Evolutionary conservation across 2,888 invertebrate species (phyloP).

Genomic region (Parasteatoda lunata): DNA sequence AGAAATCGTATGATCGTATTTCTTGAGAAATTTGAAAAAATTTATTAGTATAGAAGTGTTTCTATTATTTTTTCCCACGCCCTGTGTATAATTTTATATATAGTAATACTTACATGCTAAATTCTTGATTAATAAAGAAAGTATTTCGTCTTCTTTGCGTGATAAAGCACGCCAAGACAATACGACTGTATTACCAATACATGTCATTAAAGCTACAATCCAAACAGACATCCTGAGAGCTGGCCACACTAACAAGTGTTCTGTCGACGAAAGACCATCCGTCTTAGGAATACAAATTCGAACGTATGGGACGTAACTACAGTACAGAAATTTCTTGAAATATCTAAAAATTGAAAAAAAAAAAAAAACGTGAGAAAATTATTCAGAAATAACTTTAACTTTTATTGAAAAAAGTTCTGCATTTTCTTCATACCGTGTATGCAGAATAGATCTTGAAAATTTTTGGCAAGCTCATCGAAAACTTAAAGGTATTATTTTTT

Average conservation of each 20-base stretch:
- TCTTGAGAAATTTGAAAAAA: too few relatives aligned
- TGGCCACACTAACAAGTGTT: slow-evolving; percentile 79
- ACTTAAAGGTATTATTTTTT: too few relatives aligned
- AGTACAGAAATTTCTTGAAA: slow-evolving; percentile 80
- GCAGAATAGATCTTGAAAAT: too few relatives aligned
- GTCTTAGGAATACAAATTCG: slow-evolving; percentile 79
- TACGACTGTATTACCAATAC: slow-evolving; percentile 80
- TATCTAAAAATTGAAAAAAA: slow-evolving; percentile 75
- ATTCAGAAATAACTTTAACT: too few relatives aligned
- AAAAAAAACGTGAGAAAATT: too few relatives aligned
- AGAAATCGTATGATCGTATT: too few relatives aligned
- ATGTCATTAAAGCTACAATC: slow-evolving; percentile 79
- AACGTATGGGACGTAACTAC: slow-evolving; percentile 79
- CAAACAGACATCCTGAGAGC: slow-evolving; percentile 79
- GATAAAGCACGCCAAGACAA: slow-evolving; percentile 77
- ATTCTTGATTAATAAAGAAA: slow-evolving; percentile 81
- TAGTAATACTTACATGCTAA: slow-evolving; percentile 77
- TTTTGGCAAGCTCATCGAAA: too few relatives aligned
- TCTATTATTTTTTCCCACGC: too few relatives aligned
- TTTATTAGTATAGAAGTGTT: too few relatives aligned
- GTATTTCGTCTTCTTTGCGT: slow-evolving; percentile 79
- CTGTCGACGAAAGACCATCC: slow-evolving; percentile 81
- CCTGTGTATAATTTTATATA: background rate
- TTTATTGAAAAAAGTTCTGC: too few relatives aligned
- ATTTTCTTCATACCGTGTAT: too few relatives aligned